Conservation (phyloP, 2,888 invertebrate species). For the Cheiracanthium punctorium region DNA sequence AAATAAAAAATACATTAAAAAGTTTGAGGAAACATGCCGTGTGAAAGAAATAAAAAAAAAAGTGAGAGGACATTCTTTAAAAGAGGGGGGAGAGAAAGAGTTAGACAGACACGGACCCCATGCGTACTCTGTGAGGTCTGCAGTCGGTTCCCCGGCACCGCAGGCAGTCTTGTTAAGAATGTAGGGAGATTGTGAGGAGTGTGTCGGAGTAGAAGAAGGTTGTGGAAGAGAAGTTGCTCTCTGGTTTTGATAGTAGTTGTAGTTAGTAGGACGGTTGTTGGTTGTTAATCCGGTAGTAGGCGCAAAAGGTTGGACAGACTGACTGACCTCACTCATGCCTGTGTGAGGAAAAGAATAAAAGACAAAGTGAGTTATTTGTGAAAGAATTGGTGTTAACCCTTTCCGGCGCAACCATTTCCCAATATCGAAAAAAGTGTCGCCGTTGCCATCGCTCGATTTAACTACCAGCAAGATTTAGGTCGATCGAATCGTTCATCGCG, state of each 20-base stretch:
- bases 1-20: no score
- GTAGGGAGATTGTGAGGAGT: conserved; percentile 54
- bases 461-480: no score
- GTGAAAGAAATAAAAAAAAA: no score
- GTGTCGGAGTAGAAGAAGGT: conserved; percentile 51
- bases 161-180: conserved; percentile 58
- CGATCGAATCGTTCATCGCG: no score
- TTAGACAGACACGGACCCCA: conserved; percentile 50
- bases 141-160: conserved; percentile 29
- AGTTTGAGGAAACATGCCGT: no score
- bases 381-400: not conserved
- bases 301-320: conserved; percentile 47
- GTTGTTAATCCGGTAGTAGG: conserved; percentile 51
- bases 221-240: conserved; percentile 45
- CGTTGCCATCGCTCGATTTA: no score
- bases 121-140: conserved; percentile 61
- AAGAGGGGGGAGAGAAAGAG: not conserved
- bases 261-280: conserved; percentile 63
- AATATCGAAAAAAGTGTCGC: no score
- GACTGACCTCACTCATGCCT: conserved; percentile 68
- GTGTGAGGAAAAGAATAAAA: conserved; percentile 46
- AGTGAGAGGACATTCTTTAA: not conserved
- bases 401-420: no score
- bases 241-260: conserved; percentile 59
- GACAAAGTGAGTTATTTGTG: not conserved